A percentile compares a stretch with the other conserved stretches of the same genome.
Evolutionary conservation across 1,140 invertebrate species (phyloP).

Genomic region (Magallana ariakensis): DNA sequence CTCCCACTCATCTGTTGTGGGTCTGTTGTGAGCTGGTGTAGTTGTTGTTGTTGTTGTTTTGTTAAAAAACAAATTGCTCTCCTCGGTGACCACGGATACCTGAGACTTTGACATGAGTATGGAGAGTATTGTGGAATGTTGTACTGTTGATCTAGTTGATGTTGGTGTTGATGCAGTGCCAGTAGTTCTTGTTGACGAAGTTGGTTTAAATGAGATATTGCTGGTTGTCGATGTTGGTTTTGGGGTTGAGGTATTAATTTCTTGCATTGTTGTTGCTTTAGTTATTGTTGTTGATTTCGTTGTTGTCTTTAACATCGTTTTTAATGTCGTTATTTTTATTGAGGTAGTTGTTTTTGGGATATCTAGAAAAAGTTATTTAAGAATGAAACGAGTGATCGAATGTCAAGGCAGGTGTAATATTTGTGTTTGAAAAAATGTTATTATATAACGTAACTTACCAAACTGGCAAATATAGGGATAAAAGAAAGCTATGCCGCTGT

Average conservation of each 20-base stretch:
- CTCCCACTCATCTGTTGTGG: not conserved
- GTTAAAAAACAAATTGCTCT: not conserved
- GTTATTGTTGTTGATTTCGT: not conserved
- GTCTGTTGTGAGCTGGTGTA: not conserved
- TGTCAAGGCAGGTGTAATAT: no score
- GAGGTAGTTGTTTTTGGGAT: not conserved
- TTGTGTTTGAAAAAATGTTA: no score
- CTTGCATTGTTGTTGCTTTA: not conserved
- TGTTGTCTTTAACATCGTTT: not conserved
- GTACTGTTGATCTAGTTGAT: not conserved
- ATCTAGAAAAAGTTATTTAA: not conserved
- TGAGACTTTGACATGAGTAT: not conserved
- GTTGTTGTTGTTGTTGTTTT: not conserved
- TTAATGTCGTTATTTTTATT: not conserved
- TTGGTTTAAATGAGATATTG: not conserved
- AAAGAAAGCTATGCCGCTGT: slow-evolving; percentile 1
- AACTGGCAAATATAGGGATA: slow-evolving; percentile 38
- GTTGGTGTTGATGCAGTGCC: not conserved
- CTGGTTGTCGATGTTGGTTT: not conserved
- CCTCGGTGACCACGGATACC: not conserved
- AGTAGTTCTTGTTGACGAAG: not conserved
- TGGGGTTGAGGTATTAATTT: no score
- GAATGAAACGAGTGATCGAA: no score
- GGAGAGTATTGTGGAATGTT: not conserved
- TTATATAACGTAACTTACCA: not conserved